Evolutionary conservation across 2,113 vertebrate genomes (phyloP).

Genomic region (Menura novaehollandiae): DNA sequence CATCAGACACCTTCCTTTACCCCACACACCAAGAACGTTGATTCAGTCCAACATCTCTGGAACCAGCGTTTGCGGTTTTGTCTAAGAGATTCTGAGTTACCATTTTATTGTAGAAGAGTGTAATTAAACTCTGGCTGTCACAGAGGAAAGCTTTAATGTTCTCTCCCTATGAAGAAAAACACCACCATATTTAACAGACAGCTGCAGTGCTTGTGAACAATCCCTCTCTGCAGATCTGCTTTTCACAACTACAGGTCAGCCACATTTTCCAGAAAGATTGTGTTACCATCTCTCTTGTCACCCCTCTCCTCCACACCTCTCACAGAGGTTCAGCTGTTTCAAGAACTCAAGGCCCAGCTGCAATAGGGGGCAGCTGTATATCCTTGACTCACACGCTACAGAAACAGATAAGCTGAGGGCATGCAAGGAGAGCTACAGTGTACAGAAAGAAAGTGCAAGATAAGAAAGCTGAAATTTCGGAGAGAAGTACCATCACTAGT

Average conservation of each 20-base stretch:
- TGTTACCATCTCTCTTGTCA: background rate
- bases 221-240: background rate
- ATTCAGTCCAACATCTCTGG: background rate
- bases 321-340: background rate
- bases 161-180: background rate
- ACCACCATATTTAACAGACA: background rate
- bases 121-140: background rate
- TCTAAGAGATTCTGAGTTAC: background rate
- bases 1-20: background rate
- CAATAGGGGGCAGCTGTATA: background rate
- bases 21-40: background rate
- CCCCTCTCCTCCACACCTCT: background rate
- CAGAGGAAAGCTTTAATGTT: background rate
- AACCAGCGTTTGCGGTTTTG: background rate
- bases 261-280: background rate
- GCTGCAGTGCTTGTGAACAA: background rate
- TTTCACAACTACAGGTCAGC: background rate
- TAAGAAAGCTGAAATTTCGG: background rate
- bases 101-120: background rate
- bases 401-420: background rate
- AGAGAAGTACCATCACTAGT: background rate
- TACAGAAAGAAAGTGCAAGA: background rate
- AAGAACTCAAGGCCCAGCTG: background rate
- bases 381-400: background rate
- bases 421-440: background rate